Conservation (phyloP, 2,113 vertebrate species). For the Ceyx cyanopectus region DNA sequence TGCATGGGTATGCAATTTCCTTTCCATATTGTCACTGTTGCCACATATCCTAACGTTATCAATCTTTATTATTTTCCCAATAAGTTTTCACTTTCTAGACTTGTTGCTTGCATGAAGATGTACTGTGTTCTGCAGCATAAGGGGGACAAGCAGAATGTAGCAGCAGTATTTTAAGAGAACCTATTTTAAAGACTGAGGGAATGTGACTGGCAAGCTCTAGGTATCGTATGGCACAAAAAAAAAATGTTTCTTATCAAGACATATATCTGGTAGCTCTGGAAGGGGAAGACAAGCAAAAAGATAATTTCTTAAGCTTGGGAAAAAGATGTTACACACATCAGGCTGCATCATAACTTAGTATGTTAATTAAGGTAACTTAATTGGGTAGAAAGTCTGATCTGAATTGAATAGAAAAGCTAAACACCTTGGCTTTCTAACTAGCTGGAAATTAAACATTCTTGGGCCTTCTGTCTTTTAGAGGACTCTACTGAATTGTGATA, state of each 20-base stretch:
- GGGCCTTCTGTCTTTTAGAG: not conserved
- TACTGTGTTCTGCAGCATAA: not conserved
- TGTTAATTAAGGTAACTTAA: not conserved
- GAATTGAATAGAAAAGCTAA: not conserved
- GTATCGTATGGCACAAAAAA: not conserved
- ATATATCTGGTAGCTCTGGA: not conserved
- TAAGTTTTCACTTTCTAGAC: not conserved
- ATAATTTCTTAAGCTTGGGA: not conserved
- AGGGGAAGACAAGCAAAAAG: not conserved
- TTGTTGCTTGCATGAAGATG: not conserved
- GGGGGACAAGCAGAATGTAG: conserved; percentile 10
- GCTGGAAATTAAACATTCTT: not conserved
- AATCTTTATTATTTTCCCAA: not conserved
- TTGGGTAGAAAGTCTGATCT: not conserved
- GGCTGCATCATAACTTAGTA: not conserved
- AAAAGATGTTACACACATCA: not conserved
- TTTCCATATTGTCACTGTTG: not conserved
- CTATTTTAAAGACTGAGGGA: conserved; percentile 37
- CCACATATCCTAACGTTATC: not conserved
- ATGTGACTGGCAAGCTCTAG: not conserved
- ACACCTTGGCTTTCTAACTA: not conserved
- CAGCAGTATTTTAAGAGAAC: conserved; percentile 27
- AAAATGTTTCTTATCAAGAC: not conserved
- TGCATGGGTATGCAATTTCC: not conserved
- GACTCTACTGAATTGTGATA: not conserved